Base-by-base conservation (phyloP, 2,888 invertebrate species). In the Tupiocoris notatus region DNA sequence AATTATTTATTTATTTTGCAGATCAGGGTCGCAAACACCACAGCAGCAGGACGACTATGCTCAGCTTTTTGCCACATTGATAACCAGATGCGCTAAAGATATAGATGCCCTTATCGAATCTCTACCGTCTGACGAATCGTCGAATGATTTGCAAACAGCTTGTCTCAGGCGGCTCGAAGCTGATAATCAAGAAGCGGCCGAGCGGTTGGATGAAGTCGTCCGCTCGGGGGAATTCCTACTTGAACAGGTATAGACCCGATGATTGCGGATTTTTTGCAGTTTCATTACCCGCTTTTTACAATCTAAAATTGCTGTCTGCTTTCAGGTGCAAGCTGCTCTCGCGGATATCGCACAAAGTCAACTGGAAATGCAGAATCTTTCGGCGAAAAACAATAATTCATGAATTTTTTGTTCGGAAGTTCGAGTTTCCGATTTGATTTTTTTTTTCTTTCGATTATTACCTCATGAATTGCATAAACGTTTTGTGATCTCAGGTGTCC, bases 31-130 rank as follows among this genome's bases (percentile, higher is more conserved):
- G 0, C 94, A 94, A 82, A 94, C 94, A 0, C 93, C 94, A 0
- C 90, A 92, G 82, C 90, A 92, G 79, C 92, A 92, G 82, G 91
- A 90, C 81, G 96, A 97, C 84, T 95, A 95, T 85, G 96, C 96
- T 0, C 90, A 93, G 80, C 85, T 98, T 24, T 99, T 98, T 84
- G 96, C 98, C 0, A 92, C 95, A 1, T 85, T 97, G 77, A 98
- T 99, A 81, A 95, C 98, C 0, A 88, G 96, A 77, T 96, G 96
- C 84, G 97, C 98, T 0, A 98, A 97, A 85, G 98, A 99, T 84
- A 98, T 99, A 79, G 98, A 99, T 83, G 94, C 95, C 0, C 85
- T 98, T 1, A 97, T 98, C 78, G 97, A 98, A 82, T 96, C 96
- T 0, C 85, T 98, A 61, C 98, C 98, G 0, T 95, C 93, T 83